These are phyloP conservation scores for Gymnocheta viridis DNA, from an alignment of 2,888 invertebrate genomes.

Conservation along the genomic window DNA sequence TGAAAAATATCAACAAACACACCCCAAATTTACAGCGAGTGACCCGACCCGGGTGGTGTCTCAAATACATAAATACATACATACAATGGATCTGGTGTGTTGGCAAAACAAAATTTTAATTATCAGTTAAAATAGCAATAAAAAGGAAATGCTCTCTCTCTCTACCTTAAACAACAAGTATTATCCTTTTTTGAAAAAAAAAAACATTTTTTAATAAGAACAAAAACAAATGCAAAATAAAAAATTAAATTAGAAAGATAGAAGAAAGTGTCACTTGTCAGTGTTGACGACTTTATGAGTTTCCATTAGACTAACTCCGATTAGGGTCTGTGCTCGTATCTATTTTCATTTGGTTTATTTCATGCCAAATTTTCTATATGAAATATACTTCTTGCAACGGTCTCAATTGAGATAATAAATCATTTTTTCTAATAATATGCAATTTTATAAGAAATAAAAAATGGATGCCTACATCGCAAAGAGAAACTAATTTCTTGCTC, in stretches of 20 bases:
- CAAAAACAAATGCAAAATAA: background rate
- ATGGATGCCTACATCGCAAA: background rate
- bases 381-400: background rate
- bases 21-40: slow-evolving; percentile 32
- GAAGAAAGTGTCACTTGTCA: slow-evolving; percentile 66
- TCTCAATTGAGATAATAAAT: background rate
- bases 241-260: background rate
- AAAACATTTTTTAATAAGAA: background rate
- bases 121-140: slow-evolving; percentile 58
- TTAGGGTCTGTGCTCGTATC: background rate
- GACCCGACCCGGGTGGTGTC: background rate
- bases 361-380: background rate
- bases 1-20: slow-evolving; percentile 28
- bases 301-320: slow-evolving; percentile 58
- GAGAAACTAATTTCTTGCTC: background rate
- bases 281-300: slow-evolving; percentile 66
- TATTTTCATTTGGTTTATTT: slow-evolving; percentile 9
- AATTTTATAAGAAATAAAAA: background rate
- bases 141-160: background rate
- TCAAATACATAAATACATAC: slow-evolving; percentile 20
- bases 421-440: background rate
- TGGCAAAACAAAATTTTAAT: slow-evolving; percentile 70
- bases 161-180: slow-evolving; percentile 1
- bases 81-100: slow-evolving; percentile 41
- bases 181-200: background rate